A percentile compares a stretch with the other conserved stretches of the same genome.
Conservation (phyloP, 2,113 vertebrate species). For the Mohoua ochrocephala region DNA sequence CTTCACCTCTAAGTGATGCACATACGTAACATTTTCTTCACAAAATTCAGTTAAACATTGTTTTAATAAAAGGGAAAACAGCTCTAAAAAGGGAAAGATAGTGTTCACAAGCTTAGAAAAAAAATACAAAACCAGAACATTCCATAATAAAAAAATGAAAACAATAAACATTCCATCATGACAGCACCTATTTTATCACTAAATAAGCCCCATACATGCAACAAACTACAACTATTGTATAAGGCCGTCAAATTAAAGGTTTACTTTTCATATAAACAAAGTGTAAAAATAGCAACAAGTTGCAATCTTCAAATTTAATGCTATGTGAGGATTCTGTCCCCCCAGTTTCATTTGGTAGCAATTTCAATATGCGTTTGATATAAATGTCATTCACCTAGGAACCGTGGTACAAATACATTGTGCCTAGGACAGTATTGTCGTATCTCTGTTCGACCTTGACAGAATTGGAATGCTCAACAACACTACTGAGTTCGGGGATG, state of each 20-base stretch:
- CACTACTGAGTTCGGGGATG: constrained; percentile 82
- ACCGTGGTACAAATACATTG: constrained; percentile 80
- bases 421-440: constrained; percentile 76
- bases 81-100: constrained; percentile 18
- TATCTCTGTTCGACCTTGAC: constrained; percentile 78
- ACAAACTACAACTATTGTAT: constrained; percentile 43
- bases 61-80: constrained; percentile 37
- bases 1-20: neutral
- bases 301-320: constrained; percentile 34
- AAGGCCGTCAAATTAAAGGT: constrained; percentile 40
- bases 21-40: neutral
- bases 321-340: neutral
- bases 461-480: constrained; percentile 84
- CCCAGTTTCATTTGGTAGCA: constrained; percentile 48
- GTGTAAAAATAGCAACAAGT: constrained; percentile 31
- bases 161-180: neutral
- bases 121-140: constrained; percentile 45
- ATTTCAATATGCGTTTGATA: neutral
- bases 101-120: constrained; percentile 56
- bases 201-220: constrained; percentile 23
- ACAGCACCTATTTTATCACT: constrained; percentile 30
- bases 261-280: constrained; percentile 29
- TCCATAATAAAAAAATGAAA: constrained; percentile 49
- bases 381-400: constrained; percentile 65
- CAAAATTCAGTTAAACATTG: constrained; percentile 27